Evolutionary conservation across 2,113 vertebrate genomes (phyloP).

Genomic region (Tichodroma muraria): DNA sequence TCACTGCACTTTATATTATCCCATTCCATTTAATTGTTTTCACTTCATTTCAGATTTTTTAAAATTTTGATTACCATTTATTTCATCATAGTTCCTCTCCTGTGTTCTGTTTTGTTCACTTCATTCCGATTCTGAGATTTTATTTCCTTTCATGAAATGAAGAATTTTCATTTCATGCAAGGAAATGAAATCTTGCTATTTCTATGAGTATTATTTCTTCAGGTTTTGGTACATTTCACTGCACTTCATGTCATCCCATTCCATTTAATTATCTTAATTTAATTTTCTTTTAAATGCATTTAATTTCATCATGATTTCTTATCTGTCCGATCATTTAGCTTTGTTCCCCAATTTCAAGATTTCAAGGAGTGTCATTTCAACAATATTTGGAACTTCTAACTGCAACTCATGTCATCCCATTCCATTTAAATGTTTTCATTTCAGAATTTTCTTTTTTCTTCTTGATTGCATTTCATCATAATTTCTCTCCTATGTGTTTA

Average conservation of each 20-base stretch:
- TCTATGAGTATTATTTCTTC: neutral
- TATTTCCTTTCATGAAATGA: neutral
- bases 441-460: neutral
- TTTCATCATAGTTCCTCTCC: neutral
- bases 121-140: neutral
- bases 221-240: neutral
- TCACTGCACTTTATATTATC: neutral
- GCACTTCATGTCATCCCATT: neutral
- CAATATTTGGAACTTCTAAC: neutral
- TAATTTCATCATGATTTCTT: neutral
- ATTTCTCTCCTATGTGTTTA: neutral
- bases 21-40: neutral
- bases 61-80: neutral
- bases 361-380: neutral
- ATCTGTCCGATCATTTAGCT: accelerated
- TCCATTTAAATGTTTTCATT: neutral
- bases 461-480: neutral
- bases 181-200: neutral
- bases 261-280: neutral
- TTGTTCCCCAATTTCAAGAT: neutral
- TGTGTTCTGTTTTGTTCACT: neutral
- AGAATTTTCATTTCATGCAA: neutral
- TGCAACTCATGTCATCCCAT: neutral
- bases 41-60: neutral
- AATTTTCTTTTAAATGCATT: neutral